These are phyloP conservation scores for Drosophila suzukii DNA, from an alignment of 1,140 invertebrate species.

Conservation along the genomic window DNA sequence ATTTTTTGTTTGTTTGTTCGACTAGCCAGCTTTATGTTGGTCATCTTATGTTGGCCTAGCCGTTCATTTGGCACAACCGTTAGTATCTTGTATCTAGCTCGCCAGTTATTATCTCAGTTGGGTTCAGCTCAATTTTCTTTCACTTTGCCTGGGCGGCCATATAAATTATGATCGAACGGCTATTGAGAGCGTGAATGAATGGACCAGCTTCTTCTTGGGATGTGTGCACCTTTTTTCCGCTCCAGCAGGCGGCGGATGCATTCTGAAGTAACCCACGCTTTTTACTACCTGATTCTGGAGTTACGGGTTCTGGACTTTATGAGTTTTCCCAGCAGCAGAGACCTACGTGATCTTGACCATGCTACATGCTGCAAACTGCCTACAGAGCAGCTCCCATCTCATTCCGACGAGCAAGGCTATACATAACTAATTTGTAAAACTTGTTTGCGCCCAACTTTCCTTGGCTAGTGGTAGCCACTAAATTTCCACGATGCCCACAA, in stretches of 20 bases:
- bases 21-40: slow-evolving; percentile 51
- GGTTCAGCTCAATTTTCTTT: slow-evolving; percentile 66
- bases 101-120: slow-evolving; percentile 36
- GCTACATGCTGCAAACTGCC: slow-evolving; percentile 5
- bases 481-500: slow-evolving; percentile 33
- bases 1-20: slow-evolving; percentile 10
- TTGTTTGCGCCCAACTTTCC: slow-evolving; percentile 65
- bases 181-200: slow-evolving; percentile 48
- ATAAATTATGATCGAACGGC: slow-evolving; percentile 73
- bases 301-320: slow-evolving; percentile 5
- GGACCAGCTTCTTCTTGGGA: slow-evolving; percentile 35
- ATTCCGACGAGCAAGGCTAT: slow-evolving; percentile 7
- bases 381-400: slow-evolving; percentile 17
- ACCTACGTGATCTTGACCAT: slow-evolving; percentile 63
- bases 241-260: slow-evolving; percentile 1
- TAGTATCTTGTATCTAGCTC: slow-evolving; percentile 51
- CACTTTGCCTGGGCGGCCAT: slow-evolving; percentile 13
- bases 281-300: slow-evolving; percentile 11
- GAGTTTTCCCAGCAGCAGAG: slow-evolving; percentile 11
- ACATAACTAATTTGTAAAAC: slow-evolving; percentile 57
- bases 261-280: slow-evolving; percentile 33
- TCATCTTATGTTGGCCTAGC: slow-evolving; percentile 53
- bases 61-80: slow-evolving; percentile 70
- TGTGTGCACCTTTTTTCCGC: slow-evolving; percentile 58
- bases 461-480: slow-evolving; percentile 26